Evolutionary conservation across 2,888 invertebrate species (phyloP), one percentile per base, ranked within the genome.

Genomic region (Clitarchus hookeri): DNA sequence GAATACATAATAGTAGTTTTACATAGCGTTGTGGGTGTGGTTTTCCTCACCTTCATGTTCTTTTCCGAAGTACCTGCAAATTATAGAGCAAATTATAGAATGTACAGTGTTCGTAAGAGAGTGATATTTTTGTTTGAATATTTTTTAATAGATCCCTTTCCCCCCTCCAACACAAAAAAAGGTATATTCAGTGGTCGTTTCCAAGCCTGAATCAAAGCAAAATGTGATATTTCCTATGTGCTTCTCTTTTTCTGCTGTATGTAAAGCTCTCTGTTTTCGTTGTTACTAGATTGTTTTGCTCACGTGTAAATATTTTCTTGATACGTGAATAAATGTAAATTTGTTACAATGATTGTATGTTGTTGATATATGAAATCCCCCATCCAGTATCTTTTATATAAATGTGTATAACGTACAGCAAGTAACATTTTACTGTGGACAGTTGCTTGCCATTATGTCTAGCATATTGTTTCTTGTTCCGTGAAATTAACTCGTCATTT

Each of bases 141-240:
- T 12, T 19, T 65, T 16, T 65, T 9, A 65, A 11, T 65, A n/a
- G 0, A 65, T 65, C 16, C 16, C 6, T 19, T 16, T 65, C 2
- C n/a, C 65, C 36, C 36, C n/a, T 11, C n/a, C n/a, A n/a, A 65
- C n/a, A n/a, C n/a, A n/a, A 65, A 65, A n/a, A 8, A 23, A 23
- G 16, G 65, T 65, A 65, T 65, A 23, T 65, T 65, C 65, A 65
- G 23, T n/a, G 16, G n/a, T 65, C 16, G 0, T 11, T n/a, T 65
- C 65, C n/a, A 65, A 16, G 8, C 65, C 65, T 65, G n/a, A 65
- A 65, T 65, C 65, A 19, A 65, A 65, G 65, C 65, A 65, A 65
- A 65, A n/a, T 65, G 65, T 65, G 65, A 65, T 65, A 65, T 65
- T n/a, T 65, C n/a, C 65, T 65, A 65, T 23, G n/a, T 65, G 65